phyloP scores from a whole-genome alignment of 1,140 invertebrate genomes.

The Scaptomyza montana region DNA sequence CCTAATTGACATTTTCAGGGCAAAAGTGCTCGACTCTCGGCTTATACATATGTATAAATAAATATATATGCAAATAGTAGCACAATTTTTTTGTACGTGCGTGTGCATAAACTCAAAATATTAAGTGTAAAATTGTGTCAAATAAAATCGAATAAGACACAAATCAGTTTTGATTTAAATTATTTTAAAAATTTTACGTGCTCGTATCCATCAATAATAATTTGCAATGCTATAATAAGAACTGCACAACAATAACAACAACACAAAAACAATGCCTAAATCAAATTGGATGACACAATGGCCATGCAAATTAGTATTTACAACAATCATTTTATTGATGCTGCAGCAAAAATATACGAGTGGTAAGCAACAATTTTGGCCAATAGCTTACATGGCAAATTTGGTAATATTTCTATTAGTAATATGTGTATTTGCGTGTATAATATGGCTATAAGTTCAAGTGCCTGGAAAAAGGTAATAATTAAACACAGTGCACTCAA shows the following conservation, averaged over 20 bases:
- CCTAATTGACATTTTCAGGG: constrained; percentile 53
- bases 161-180: constrained; percentile 58
- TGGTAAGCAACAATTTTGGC: constrained; percentile 48
- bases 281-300: constrained; percentile 29
- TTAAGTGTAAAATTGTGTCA: constrained; percentile 61
- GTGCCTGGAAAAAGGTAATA: neutral
- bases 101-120: constrained; percentile 35
- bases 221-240: constrained; percentile 38
- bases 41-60: neutral
- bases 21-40: constrained; percentile 7
- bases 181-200: constrained; percentile 15
- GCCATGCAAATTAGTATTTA: constrained; percentile 61
- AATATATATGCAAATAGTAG: constrained; percentile 47
- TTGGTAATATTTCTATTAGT: constrained; percentile 22
- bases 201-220: constrained; percentile 19
- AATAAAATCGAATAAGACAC: constrained; percentile 50
- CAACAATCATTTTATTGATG: constrained; percentile 56
- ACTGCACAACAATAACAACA: constrained; percentile 18
- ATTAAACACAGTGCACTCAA: too few relatives aligned
- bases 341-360: constrained; percentile 51
- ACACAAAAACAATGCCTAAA: constrained; percentile 58
- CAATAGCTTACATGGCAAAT: constrained; percentile 23
- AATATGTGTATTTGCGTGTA: constrained; percentile 14
- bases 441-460: neutral
- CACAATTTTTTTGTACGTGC: constrained; percentile 29